Percentiles rank a stretch among this genome's conserved stretches.
These are phyloP conservation scores for Papilio aristodemus DNA, from an alignment of 1,140 invertebrate species.

Conservation along the genomic window DNA sequence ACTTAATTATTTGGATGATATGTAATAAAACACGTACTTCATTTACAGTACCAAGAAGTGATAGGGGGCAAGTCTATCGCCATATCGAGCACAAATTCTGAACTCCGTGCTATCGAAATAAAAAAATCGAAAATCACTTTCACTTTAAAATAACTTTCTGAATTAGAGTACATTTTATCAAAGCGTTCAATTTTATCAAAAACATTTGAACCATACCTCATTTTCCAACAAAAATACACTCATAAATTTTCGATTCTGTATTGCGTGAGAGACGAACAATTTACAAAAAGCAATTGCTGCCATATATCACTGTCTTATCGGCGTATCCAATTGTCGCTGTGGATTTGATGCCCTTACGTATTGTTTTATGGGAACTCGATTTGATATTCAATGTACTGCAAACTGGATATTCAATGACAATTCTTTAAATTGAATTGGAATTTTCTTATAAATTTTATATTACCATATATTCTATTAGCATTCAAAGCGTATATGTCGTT, in stretches of 20 bases:
- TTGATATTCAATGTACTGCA: slow-evolving; percentile 29
- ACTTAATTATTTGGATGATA: no score
- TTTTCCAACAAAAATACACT: slow-evolving; percentile 36
- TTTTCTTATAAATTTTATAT: not conserved
- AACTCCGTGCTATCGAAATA: no score
- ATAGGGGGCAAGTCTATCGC: no score
- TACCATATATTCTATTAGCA: not conserved
- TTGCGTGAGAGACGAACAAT: slow-evolving; percentile 49
- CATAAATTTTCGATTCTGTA: slow-evolving; percentile 40
- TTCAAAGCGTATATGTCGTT: not conserved
- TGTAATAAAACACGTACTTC: no score
- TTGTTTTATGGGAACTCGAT: slow-evolving; percentile 27
- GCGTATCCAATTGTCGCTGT: slow-evolving; percentile 43
- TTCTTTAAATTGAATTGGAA: slow-evolving; percentile 11
- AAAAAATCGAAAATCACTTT: no score
- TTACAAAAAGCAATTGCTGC: slow-evolving; percentile 62
- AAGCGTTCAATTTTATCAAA: not conserved
- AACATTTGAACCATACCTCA: slow-evolving; percentile 13
- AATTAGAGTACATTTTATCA: not conserved
- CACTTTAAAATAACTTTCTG: not conserved
- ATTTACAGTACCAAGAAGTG: no score
- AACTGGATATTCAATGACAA: not conserved
- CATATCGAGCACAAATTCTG: no score
- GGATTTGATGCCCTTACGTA: slow-evolving; percentile 32
- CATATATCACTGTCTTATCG: slow-evolving; percentile 65